These are phyloP conservation scores for Jacana jacana DNA, from an alignment of 2,113 vertebrate species.

Conservation along the genomic window DNA sequence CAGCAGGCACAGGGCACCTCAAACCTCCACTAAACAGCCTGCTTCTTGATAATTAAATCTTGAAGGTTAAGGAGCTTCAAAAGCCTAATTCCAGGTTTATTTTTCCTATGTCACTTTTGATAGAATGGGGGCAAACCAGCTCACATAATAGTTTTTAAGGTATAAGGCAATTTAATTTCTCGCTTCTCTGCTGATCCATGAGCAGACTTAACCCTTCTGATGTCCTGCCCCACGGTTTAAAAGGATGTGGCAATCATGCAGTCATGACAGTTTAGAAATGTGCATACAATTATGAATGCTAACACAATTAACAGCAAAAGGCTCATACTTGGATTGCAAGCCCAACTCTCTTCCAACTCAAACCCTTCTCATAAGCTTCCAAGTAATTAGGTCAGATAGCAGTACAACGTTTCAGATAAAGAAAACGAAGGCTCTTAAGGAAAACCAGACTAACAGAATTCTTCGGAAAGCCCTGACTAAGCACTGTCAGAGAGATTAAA, in stretches of 20 bases:
- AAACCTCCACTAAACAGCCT: not conserved
- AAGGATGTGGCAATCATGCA: not conserved
- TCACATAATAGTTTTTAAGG: not conserved
- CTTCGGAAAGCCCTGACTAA: not conserved
- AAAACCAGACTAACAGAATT: not conserved
- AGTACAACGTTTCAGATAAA: constrained; percentile 7
- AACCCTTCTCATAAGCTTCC: not conserved
- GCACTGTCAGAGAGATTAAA: constrained; percentile 24
- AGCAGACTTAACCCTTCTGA: not conserved
- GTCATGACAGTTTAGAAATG: constrained; percentile 4
- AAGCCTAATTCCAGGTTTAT: not conserved
- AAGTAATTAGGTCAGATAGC: constrained; percentile 18
- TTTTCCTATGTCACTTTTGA: not conserved
- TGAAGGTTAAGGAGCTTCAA: not conserved
- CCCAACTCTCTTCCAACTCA: not conserved
- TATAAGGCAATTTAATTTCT: not conserved
- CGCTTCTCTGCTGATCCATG: not conserved
- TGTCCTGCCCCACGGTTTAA: not conserved
- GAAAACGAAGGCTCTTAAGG: not conserved
- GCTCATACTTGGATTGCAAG: not conserved
- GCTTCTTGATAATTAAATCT: not conserved
- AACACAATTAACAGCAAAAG: constrained; percentile 30
- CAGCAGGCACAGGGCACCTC: rapidly evolving
- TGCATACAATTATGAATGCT: not conserved
- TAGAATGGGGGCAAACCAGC: not conserved